A percentile compares a stretch with the other conserved stretches of the same genome.
Evolutionary conservation across 2,113 vertebrate species (phyloP).

Genomic region (Seriola quinqueradiata): DNA sequence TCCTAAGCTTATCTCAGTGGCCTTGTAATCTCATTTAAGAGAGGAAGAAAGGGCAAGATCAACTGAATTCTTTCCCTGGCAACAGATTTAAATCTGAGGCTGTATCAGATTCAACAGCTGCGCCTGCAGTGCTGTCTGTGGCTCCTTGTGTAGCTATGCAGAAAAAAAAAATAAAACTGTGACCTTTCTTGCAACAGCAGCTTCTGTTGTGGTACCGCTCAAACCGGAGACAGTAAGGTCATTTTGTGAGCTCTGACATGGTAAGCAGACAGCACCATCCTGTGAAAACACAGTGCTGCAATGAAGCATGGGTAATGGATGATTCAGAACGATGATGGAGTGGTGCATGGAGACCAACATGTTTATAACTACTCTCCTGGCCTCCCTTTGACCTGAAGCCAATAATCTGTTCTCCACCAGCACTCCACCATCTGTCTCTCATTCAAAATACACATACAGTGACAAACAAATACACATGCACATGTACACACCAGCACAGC

Average conservation of each 20-base stretch:
- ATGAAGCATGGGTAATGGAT: conserved; percentile 54
- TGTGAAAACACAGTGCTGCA: conserved; percentile 45
- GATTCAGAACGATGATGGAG: conserved; percentile 50
- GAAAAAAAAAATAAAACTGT: conserved; percentile 2
- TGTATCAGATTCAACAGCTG: conserved; percentile 27
- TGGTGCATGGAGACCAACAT: conserved; percentile 41
- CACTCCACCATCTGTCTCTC: conserved; percentile 30
- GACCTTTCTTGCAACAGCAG: neutral
- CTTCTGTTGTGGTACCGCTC: neutral
- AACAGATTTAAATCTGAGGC: conserved; percentile 13
- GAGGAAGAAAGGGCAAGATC: conserved; percentile 9
- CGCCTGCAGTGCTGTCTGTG: neutral
- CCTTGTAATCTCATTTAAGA: conserved; percentile 29
- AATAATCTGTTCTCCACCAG: conserved; percentile 56
- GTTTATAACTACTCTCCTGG: conserved; percentile 40
- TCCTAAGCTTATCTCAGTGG: neutral
- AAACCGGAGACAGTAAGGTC: neutral
- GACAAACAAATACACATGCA: neutral
- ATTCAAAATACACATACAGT: conserved; percentile 4
- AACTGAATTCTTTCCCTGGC: conserved; percentile 19
- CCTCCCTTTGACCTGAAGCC: conserved; percentile 45
- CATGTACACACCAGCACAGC: neutral
- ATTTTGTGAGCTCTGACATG: conserved; percentile 13
- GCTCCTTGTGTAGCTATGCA: neutral
- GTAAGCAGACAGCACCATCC: conserved; percentile 2